Evolutionary conservation across 2,797 vertebrate species (phyloP), one percentile per base, ranked within the genome.

Genomic region (Manis crassicaudata): DNA sequence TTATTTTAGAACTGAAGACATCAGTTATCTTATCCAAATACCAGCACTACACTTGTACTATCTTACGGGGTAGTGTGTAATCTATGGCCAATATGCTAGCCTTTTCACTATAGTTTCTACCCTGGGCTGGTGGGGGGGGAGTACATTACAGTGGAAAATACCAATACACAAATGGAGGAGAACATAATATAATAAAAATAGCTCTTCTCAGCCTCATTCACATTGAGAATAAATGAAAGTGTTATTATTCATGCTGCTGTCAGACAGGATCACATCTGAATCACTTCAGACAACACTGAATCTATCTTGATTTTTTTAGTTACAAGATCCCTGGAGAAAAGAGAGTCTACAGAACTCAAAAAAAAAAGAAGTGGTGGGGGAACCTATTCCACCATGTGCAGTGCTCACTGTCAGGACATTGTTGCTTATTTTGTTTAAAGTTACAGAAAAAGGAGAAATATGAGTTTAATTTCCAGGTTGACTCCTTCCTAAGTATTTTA

Each of bases 1-100:
- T 73, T 58, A 88, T 98, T 98, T 98, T 88, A 96, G 97, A 98
- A 96, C 95, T 32, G 75, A 46, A 88, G 81, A 79, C 43, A 27
- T 70, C 67, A 29, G 95, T 77, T 63, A 65, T 50, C 80, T 84
- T 65, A 43, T 37, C 50, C 88, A 83, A 46, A 29, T 21, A 46
- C 63, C 56, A 94, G 35, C 32, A 54, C 60, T 37, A 10, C 37
- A 13, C 1, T 5, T 25, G 6, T 18, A 9, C 40, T 52, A 27
- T 20, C 29, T 43, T 21, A 0, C 1, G 3, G 52, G 32, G 6
- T 17, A 17, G 6, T 40, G 50, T 37, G 8, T 40, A 72, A 63
- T 14, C 75, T 25, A 21, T 0, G 3, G 27, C 6, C 25, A 27
- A 43, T 8, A 2, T 2, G 1, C 46, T 50, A 4, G 32, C n/a